phyloP scores from a whole-genome alignment of 2,113 vertebrate species.

The Pteruthius melanotis region DNA sequence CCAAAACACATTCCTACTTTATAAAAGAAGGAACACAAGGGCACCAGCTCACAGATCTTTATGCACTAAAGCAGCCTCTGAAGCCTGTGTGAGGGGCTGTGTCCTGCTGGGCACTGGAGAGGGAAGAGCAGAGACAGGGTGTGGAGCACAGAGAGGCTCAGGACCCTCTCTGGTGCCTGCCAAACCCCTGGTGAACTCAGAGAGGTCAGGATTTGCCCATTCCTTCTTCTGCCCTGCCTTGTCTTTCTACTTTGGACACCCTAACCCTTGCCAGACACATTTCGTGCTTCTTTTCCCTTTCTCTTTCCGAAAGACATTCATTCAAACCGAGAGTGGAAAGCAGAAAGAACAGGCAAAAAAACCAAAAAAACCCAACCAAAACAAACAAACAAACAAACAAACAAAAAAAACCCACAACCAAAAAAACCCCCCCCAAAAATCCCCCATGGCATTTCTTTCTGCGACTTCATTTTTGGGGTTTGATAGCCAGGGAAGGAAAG shows the following conservation, averaged over 20 bases:
- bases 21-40: not conserved
- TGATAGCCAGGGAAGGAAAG: not conserved
- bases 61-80: not conserved
- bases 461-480: not conserved
- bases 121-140: not conserved
- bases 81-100: not conserved
- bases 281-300: not conserved
- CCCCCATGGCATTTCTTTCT: not conserved
- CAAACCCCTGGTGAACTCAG: not conserved
- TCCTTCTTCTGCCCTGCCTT: not conserved
- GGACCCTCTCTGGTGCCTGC: not conserved
- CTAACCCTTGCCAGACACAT: not conserved
- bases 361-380: too few relatives aligned
- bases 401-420: too few relatives aligned
- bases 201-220: not conserved
- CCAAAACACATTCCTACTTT: slow-evolving; percentile 35
- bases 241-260: not conserved
- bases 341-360: not conserved
- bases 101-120: not conserved
- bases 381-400: too few relatives aligned
- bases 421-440: too few relatives aligned
- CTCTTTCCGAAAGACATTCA: not conserved
- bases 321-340: not conserved
- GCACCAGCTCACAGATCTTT: slow-evolving; percentile 6
- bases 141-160: not conserved